Evolutionary conservation across 2,797 vertebrate species (phyloP), one percentile per base, ranked within the genome.

Genomic region (Calcarius lapponicus): DNA sequence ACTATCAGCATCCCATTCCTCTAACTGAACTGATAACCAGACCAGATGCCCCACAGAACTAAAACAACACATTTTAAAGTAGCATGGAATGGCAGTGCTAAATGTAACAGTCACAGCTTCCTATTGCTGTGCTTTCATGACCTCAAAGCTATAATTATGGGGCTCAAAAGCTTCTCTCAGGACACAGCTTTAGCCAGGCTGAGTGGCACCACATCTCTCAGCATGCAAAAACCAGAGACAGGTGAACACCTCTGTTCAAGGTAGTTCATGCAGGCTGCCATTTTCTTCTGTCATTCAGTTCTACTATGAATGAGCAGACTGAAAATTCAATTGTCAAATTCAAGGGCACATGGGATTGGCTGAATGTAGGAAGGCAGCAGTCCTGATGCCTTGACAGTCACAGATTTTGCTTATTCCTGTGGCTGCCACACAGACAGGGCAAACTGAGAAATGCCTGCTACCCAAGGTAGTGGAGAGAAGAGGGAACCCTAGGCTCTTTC

Each of bases 141-240:
- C 45, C 43, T 71, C 24, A 34, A 74, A 85, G 31, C 11, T 13
- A 9, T 6, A 43, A 42, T n/a, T 28, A 50, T 25, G 15, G 32
- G 15, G 9, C 17, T 69, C 13, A 0, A 50, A 81, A 64, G 28
- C 31, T 83, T 82, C 58, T 91, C 50, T 34, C 31, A 67, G 42
- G 79, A 67, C 69, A 31, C 25, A 51, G 61, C 72, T 83, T 57
- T 36, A 32, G 58, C 51, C 29, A 26, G 51, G 47, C 57, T 65
- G 42, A 36, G 51, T 26, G 38, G 47, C 47, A 88, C 28, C 0
- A 0, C 50, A 43, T 10, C 18, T 31, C 57, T 65, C 32, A 38
- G 47, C 1, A 1, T 56, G 6, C 0, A 0, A 57, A 93, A 88
- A 45, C 22, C 53, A 65, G 48, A 65, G 67, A 20, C 11, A 20